Percentiles rank a stretch among this genome's conserved stretches.
Evolutionary conservation across 2,113 vertebrate genomes (phyloP).

Genomic region (Speoplatyrhinus poulsoni): DNA sequence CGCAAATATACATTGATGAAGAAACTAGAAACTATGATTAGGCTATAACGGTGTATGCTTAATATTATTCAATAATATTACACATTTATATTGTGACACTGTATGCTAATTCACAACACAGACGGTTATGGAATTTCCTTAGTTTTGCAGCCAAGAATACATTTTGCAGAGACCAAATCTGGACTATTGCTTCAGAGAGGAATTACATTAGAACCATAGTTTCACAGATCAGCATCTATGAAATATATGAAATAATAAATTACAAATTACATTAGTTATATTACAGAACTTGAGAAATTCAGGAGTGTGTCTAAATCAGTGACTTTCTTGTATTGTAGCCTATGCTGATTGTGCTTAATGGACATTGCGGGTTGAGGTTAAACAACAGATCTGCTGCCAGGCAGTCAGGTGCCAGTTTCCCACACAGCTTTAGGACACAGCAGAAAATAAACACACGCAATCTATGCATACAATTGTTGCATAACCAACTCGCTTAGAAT

Average conservation of each 20-base stretch:
- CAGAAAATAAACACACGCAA: slow-evolving; percentile 10
- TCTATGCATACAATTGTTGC: slow-evolving; percentile 34
- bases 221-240: neutral
- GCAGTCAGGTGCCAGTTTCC: slow-evolving; percentile 54
- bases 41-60: no score
- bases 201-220: slow-evolving; percentile 20
- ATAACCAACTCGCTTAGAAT: slow-evolving; percentile 23
- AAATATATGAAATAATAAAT: neutral
- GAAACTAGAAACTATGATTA: no score
- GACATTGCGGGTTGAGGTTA: neutral
- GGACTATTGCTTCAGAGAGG: slow-evolving; percentile 55
- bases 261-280: neutral
- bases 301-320: slow-evolving; percentile 12
- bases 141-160: slow-evolving; percentile 16
- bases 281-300: slow-evolving; percentile 47
- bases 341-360: neutral
- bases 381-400: no score
- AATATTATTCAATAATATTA: neutral
- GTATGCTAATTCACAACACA: neutral
- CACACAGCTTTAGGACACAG: slow-evolving; percentile 21
- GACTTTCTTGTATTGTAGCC: neutral
- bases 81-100: neutral
- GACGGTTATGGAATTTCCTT: slow-evolving; percentile 49
- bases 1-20: no score
- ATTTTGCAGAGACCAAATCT: neutral